Evolutionary conservation across 2,888 invertebrate species (phyloP), one percentile per base, ranked within the genome.

Genomic region (Catonia carolina): DNA sequence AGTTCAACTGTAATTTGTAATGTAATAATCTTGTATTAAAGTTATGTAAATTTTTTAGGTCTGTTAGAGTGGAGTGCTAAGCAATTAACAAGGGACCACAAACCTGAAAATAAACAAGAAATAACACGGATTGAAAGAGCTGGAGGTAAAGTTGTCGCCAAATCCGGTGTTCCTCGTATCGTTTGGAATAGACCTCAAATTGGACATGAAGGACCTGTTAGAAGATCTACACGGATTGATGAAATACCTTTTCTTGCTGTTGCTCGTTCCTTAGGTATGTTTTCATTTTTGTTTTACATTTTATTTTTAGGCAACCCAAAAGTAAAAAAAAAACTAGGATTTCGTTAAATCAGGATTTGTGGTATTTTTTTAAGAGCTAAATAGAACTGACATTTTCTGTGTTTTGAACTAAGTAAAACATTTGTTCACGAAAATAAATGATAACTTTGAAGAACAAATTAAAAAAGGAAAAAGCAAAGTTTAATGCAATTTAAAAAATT

Each of bases 221-320:
- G 91, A 51, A 82, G 93, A 63, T 91, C 89, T 47, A 95, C 95
- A 0, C 86, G 85, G 1, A 90, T 91, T 68, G 94, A 95, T 72
- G 91, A 91, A 72, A 93, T 96, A 67, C 95, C 96, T 0, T 96
- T 96, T 70, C 75, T 99, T 63, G 97, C 98, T 1, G 96, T 99
- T 12, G 97, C 98, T 1, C 80, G 98, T 66, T 93, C 96, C 35
- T 75, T 98, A 47, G 98, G 84, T 82, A 68, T 64, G 61, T 58
- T 27, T 42, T 18, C 58, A 45, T 2, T 2, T 2, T 12, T 2
- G 10, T 23, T n/a, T n/a, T n/a, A n/a, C n/a, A n/a, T n/a, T n/a
- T n/a, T n/a, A n/a, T n/a, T n/a, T n/a, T n/a, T n/a, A n/a, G n/a
- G n/a, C n/a, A n/a, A n/a, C n/a, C n/a, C n/a, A n/a, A n/a, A n/a